These are phyloP conservation scores for Calameuta filiformis DNA, from an alignment of 2,888 invertebrate genomes.

Conservation along the genomic window DNA sequence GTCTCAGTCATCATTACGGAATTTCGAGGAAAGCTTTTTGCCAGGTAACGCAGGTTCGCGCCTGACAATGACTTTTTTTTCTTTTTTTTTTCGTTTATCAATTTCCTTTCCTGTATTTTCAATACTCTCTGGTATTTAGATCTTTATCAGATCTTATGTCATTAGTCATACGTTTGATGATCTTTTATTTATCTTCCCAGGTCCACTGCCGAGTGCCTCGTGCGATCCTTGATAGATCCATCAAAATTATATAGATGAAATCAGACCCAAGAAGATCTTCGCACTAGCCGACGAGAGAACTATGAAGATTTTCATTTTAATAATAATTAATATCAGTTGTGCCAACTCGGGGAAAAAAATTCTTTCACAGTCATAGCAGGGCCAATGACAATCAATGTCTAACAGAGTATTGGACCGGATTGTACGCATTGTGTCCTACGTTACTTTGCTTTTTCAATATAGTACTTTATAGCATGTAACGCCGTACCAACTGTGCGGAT, in stretches of 20 bases:
- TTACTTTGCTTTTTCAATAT: conserved; percentile 28
- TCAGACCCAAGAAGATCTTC: background rate
- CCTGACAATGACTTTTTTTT: background rate
- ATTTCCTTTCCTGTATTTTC: background rate
- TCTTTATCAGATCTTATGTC: background rate
- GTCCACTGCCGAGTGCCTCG: background rate
- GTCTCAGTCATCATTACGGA: background rate
- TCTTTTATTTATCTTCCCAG: background rate
- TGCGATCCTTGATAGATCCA: background rate
- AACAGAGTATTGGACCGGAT: background rate
- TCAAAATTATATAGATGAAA: background rate
- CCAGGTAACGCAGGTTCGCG: too few relatives aligned
- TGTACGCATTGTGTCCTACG: background rate
- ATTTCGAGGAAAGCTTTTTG: background rate
- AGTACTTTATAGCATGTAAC: background rate
- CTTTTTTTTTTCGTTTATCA: background rate
- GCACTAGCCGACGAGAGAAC: background rate
- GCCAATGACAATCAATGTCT: conserved; percentile 11
- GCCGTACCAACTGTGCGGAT: background rate
- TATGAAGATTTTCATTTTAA: background rate
- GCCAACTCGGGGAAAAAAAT: background rate
- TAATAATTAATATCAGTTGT: too few relatives aligned
- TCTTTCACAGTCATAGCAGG: background rate
- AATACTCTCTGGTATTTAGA: background rate
- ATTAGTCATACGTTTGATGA: too few relatives aligned